Evolutionary conservation across 2,113 vertebrate species (phyloP).

Genomic region (Dendropsophus ebraccatus): DNA sequence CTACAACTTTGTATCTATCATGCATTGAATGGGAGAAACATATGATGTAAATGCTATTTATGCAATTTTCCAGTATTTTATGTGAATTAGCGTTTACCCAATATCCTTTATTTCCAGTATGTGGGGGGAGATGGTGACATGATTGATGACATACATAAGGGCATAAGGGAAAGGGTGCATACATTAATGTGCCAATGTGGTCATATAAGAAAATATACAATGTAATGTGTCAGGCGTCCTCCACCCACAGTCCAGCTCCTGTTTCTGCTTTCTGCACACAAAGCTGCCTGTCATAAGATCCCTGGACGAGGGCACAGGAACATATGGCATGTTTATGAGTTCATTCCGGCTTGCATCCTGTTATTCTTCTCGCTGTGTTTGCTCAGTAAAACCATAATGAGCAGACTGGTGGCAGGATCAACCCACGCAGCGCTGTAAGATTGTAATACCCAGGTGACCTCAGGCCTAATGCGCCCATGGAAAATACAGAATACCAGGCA

Average conservation of each 20-base stretch:
- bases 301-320: neutral
- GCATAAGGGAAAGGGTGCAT: neutral
- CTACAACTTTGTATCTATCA: too few species aligned
- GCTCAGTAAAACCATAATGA: conserved; percentile 39
- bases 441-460: conserved; percentile 3
- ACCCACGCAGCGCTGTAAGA: neutral
- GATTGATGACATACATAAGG: neutral
- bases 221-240: neutral
- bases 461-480: neutral
- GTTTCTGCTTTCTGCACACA: conserved; percentile 30
- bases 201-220: neutral
- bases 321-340: conserved; percentile 46
- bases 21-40: too few species aligned
- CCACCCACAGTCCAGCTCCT: conserved; percentile 19
- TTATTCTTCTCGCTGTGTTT: conserved; percentile 39
- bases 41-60: too few species aligned
- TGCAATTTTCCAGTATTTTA: too few species aligned
- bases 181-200: neutral
- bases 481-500: neutral
- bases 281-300: conserved; percentile 28
- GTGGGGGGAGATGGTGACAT: neutral
- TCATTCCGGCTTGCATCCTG: conserved; percentile 48
- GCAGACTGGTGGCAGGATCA: neutral
- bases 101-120: neutral
- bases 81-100: neutral